Conservation (phyloP, 2,888 invertebrate genomes). For the Mechanitis messenoides region DNA sequence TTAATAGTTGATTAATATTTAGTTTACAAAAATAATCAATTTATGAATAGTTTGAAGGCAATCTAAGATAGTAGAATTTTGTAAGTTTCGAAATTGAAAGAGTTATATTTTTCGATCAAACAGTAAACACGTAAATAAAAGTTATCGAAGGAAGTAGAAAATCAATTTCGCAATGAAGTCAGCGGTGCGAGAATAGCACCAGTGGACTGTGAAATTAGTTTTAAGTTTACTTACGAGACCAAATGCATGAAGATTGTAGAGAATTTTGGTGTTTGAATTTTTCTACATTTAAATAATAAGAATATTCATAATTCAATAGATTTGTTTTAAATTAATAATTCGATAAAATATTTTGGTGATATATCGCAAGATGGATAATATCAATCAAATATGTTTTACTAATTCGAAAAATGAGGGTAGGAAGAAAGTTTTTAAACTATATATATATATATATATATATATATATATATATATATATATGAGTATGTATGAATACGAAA, state of each 20-base stretch:
- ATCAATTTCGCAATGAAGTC: constrained; percentile 1
- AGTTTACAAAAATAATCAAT: too few relatives aligned
- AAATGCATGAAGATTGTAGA: background rate
- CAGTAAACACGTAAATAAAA: constrained; percentile 1
- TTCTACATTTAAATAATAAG: too few relatives aligned
- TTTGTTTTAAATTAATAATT: too few relatives aligned
- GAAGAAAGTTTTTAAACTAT: constrained; percentile 44
- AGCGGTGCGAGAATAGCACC: constrained; percentile 1
- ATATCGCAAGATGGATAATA: constrained; percentile 19
- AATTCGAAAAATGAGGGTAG: constrained; percentile 53
- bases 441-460: too few relatives aligned
- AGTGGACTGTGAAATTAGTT: constrained; percentile 6
- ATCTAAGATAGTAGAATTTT: too few relatives aligned
- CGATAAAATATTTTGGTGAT: background rate
- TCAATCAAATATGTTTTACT: constrained; percentile 47
- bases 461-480: constrained; percentile 30
- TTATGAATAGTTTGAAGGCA: too few relatives aligned
- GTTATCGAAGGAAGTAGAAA: constrained; percentile 3
- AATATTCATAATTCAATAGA: too few relatives aligned
- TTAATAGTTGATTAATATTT: too few relatives aligned
- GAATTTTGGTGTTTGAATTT: too few relatives aligned
- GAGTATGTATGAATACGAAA: constrained; percentile 39
- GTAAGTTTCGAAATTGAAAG: too few relatives aligned
- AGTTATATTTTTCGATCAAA: background rate
- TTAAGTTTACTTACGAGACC: constrained; percentile 1